Evolutionary conservation across 2,888 invertebrate species (phyloP), one percentile per base, ranked within the genome.

Genomic region (Eupithecia abbreviata): DNA sequence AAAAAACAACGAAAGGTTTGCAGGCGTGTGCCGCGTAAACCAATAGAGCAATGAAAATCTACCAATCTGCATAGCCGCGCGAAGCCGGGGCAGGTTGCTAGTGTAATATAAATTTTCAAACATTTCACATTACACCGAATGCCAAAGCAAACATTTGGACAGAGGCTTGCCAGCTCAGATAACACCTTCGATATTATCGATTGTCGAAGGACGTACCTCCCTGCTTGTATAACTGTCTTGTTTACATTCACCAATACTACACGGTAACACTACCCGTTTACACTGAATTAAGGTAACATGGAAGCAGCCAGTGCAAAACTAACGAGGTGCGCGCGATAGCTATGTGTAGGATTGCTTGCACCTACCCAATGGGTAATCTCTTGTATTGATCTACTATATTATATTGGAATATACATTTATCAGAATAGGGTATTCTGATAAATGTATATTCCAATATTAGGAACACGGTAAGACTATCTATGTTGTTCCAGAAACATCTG

Each of bases 401-500:
- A 30, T 30, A 30, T 30, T 30, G 30, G 30, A 30, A 30, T 30
- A 30, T 1, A 30, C 30, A 30, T 30, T 30, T 30, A 30, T 30
- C 30, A 0, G 30, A 30, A 30, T 30, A 30, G 30, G 30, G 30
- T 30, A 30, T 49, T 49, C 49, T 49, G 49, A 49, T 49, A n/a
- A 3, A 43, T 47, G 30, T 30, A 30, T 30, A 30, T 30, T 30
- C 30, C 30, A 30, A 30, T 30, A 30, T 30, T 30, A 30, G 30
- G 30, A 1, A 30, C 30, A 30, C 30, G 30, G 43, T 6, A 6
- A 43, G 7, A 6, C 7, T 43, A 4, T 43, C 4, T 30, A n/a
- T 30, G 6, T 70, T 12, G 43, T 73, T 49, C 0, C 86, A 97
- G 96, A 96, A 96, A 74, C 97, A 97, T 82, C 89, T 97, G 77